Percentiles rank a stretch among this genome's conserved stretches.
These are phyloP conservation scores for Zenarchopterus dispar DNA, from an alignment of 2,797 vertebrate genomes.

Conservation along the genomic window DNA sequence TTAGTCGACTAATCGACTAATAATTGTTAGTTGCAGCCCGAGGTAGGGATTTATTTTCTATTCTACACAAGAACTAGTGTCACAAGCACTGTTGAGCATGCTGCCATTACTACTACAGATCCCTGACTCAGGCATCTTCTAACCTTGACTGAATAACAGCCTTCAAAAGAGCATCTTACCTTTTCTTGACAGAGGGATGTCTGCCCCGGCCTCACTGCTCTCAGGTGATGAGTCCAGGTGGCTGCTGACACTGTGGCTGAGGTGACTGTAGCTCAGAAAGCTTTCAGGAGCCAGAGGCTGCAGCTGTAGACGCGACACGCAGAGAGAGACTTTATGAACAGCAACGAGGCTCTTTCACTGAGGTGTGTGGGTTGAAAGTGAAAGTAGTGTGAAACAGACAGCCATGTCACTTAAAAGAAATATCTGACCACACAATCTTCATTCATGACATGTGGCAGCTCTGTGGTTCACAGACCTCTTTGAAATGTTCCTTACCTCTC, in stretches of 20 bases:
- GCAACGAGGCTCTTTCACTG: background rate
- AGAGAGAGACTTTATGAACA: background rate
- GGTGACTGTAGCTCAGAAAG: conserved; percentile 77
- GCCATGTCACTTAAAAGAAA: too few relatives aligned
- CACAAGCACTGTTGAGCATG: background rate
- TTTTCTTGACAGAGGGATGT: conserved; percentile 75
- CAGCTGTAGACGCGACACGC: conserved; percentile 59
- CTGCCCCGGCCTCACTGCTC: conserved; percentile 84
- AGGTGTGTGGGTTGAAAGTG: too few relatives aligned
- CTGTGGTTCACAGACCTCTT: too few relatives aligned
- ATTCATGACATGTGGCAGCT: too few relatives aligned
- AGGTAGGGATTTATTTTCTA: too few relatives aligned
- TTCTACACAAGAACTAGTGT: too few relatives aligned
- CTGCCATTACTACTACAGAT: background rate
- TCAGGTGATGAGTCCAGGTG: conserved; percentile 86
- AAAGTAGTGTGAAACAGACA: too few relatives aligned
- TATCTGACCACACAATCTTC: too few relatives aligned
- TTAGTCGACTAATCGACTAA: too few relatives aligned
- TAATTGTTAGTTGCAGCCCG: too few relatives aligned
- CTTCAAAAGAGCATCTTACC: conserved; percentile 68
- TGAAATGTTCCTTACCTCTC: conserved; percentile 80
- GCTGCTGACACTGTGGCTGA: conserved; percentile 86
- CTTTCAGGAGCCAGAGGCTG: conserved; percentile 77
- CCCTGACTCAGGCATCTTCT: background rate
- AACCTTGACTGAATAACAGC: background rate